Conservation (phyloP, 2,797 vertebrate species). For the Esox masquinongy region DNA sequence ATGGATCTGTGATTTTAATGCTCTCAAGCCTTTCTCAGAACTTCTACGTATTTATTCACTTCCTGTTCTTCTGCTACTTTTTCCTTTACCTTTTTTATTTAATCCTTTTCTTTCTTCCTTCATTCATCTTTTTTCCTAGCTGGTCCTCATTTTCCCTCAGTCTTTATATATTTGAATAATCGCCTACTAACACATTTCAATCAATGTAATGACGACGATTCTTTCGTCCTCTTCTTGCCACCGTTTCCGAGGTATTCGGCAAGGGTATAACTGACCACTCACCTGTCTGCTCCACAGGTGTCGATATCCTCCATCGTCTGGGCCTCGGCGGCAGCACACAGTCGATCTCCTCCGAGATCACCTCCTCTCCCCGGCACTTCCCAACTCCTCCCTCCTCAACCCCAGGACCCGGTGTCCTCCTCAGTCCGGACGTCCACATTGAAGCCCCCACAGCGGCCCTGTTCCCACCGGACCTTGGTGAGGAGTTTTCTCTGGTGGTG, state of each 20-base stretch:
- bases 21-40: not conserved
- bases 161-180: no score
- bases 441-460: constrained; percentile 77
- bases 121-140: not conserved
- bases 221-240: not conserved
- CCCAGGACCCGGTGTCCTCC: constrained; percentile 77
- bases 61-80: constrained; percentile 12
- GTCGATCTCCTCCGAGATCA: constrained; percentile 63
- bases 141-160: not conserved
- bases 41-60: constrained; percentile 11
- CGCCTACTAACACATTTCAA: no score
- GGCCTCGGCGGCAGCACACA: constrained; percentile 79
- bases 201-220: no score
- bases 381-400: constrained; percentile 61
- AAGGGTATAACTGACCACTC: not conserved
- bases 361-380: constrained; percentile 51
- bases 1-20: constrained; percentile 18
- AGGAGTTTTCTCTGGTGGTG: constrained; percentile 85
- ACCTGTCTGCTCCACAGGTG: constrained; percentile 74
- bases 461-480: constrained; percentile 77
- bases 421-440: constrained; percentile 75
- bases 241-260: not conserved
- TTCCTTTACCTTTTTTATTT: not conserved
- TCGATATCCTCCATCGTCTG: constrained; percentile 89
- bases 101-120: not conserved